Evolutionary conservation across 2,113 vertebrate genomes (phyloP).

Genomic region (Sorex fumeus): DNA sequence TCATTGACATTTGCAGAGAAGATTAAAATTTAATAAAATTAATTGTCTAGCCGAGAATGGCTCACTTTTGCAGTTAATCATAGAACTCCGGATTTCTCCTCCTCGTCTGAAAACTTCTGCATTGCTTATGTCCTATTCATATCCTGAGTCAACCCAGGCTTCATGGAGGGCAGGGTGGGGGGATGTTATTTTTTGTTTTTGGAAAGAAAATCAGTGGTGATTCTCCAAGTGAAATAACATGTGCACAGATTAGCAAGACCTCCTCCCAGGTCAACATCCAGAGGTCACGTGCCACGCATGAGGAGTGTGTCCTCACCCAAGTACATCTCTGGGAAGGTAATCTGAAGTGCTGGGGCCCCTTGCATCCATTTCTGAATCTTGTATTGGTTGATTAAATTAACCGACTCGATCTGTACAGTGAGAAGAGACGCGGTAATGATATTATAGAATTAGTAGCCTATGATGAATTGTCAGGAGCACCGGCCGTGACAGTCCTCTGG

Average conservation of each 20-base stretch:
- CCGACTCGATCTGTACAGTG: slow-evolving; percentile 95
- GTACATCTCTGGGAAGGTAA: slow-evolving; percentile 89
- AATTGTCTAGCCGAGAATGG: slow-evolving; percentile 86
- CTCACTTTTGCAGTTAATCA: slow-evolving; percentile 86
- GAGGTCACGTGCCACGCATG: slow-evolving; percentile 73
- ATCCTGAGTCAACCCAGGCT: background rate
- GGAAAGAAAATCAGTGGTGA: background rate
- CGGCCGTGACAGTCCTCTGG: slow-evolving; percentile 96
- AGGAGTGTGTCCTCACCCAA: slow-evolving; percentile 83
- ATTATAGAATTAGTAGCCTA: slow-evolving; percentile 99
- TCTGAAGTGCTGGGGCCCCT: slow-evolving; percentile 91
- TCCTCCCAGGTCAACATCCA: slow-evolving; percentile 73
- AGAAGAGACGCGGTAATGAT: slow-evolving; percentile 97
- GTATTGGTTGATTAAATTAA: slow-evolving; percentile 98
- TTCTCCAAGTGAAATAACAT: background rate
- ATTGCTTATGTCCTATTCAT: slow-evolving; percentile 59
- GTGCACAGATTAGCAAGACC: slow-evolving; percentile 44
- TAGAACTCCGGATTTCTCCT: slow-evolving; percentile 76
- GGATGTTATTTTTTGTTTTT: background rate
- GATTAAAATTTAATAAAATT: slow-evolving; percentile 89
- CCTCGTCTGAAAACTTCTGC: slow-evolving; percentile 43
- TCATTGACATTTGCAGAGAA: slow-evolving; percentile 86
- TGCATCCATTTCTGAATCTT: slow-evolving; percentile 93
- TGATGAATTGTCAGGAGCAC: slow-evolving; percentile 99
- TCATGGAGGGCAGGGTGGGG: too few relatives aligned